phyloP scores from a whole-genome alignment of 2,113 vertebrate genomes.

The Pseudolaguvia tuberculata region DNA sequence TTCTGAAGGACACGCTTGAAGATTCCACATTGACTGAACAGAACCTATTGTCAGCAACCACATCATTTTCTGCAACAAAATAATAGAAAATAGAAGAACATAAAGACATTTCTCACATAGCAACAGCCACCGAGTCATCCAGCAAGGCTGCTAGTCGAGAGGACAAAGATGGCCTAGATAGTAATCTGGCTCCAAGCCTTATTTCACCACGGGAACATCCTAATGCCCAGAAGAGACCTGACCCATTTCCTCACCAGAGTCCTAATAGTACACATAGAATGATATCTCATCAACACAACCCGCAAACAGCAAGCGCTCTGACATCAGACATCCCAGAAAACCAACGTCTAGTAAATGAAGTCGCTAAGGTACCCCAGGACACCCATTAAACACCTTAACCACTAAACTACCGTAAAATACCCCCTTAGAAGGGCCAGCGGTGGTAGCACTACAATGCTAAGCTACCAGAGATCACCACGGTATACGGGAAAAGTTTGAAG shows the following conservation, averaged over 20 bases:
- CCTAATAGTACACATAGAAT: conserved; percentile 39
- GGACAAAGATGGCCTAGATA: conserved; percentile 3
- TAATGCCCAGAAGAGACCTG: conserved; percentile 8
- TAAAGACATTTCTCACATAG: conserved; percentile 46
- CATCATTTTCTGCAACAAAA: conserved; percentile 61
- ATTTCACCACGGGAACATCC: conserved; percentile 40
- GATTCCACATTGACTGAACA: conserved; percentile 46
- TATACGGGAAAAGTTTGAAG: no score
- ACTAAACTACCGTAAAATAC: no score
- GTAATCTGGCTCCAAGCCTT: conserved; percentile 47
- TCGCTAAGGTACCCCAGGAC: neutral
- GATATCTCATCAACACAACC: conserved; percentile 15
- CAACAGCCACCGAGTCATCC: conserved; percentile 22
- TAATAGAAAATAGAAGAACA: conserved; percentile 56
- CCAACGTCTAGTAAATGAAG: conserved; percentile 35
- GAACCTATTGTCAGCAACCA: neutral
- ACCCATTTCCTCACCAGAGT: conserved; percentile 23
- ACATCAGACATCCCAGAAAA: neutral
- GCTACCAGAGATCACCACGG: no score
- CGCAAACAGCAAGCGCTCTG: conserved; percentile 10
- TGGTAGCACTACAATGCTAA: no score
- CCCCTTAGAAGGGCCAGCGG: no score
- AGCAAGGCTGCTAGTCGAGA: conserved; percentile 4
- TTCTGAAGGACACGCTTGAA: conserved; percentile 56
- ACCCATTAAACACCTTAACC: no score